phyloP scores from a whole-genome alignment of 1,140 invertebrate genomes.

The Notospermus geniculatus region DNA sequence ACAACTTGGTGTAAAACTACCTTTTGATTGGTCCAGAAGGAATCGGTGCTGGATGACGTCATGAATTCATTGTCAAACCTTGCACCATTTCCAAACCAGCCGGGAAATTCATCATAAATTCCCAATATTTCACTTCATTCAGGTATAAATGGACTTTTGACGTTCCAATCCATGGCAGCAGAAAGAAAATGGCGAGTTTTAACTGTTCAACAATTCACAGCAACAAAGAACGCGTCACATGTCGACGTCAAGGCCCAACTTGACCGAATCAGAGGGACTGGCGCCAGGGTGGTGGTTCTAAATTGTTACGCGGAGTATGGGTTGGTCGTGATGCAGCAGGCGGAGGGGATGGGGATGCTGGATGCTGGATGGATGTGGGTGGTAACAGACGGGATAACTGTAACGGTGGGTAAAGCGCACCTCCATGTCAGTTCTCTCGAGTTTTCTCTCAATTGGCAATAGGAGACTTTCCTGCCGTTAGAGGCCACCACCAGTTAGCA shows the following conservation, averaged over 20 bases:
- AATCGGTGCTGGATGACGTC: no score
- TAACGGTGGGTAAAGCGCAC: background rate
- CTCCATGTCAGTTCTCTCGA: no score
- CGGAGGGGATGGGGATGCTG: background rate
- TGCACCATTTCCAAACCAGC: no score
- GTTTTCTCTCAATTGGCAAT: no score
- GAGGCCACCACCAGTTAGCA: no score
- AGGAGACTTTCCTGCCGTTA: no score
- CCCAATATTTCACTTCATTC: background rate
- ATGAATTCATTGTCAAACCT: no score
- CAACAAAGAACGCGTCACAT: background rate
- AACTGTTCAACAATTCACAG: constrained; percentile 1
- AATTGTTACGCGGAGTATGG: constrained; percentile 1
- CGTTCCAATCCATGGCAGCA: background rate
- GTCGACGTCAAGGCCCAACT: background rate
- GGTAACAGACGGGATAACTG: background rate
- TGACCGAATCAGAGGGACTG: background rate
- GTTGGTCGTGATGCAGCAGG: background rate
- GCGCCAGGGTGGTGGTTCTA: constrained; percentile 1
- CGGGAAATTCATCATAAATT: no score
- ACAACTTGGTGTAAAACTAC: no score
- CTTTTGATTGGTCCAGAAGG: no score
- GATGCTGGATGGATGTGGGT: background rate
- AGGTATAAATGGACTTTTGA: constrained; percentile 2
- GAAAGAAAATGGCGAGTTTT: background rate